Percentiles rank a stretch among this genome's conserved stretches.
These are phyloP conservation scores for Azemiops feae DNA, from an alignment of 2,113 vertebrate genomes.

Conservation along the genomic window DNA sequence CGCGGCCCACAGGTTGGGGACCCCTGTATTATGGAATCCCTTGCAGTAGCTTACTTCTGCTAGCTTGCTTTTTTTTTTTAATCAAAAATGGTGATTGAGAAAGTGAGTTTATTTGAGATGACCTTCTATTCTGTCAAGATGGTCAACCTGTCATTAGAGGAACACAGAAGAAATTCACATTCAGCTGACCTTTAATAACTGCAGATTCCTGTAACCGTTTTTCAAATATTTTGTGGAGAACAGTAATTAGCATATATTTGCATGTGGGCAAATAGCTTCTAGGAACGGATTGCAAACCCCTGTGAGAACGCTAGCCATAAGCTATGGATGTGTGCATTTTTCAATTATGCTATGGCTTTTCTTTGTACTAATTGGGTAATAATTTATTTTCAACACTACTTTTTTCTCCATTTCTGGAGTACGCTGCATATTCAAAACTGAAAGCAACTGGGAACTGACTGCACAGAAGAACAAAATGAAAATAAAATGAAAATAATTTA, in stretches of 20 bases:
- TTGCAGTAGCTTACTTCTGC: slow-evolving; percentile 22
- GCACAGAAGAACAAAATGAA: not conserved
- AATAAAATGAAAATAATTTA: not conserved
- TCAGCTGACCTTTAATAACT: slow-evolving; percentile 58
- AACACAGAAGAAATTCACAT: slow-evolving; percentile 37
- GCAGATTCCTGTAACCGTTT: slow-evolving; percentile 55
- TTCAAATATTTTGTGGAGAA: slow-evolving; percentile 50
- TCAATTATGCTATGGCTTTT: slow-evolving; percentile 4
- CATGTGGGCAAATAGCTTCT: slow-evolving; percentile 47
- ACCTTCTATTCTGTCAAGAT: slow-evolving; percentile 35
- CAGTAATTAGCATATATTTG: slow-evolving; percentile 60
- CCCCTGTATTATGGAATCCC: not conserved
- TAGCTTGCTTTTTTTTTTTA: slow-evolving; percentile 33
- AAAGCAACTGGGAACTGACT: not conserved
- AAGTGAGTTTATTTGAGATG: slow-evolving; percentile 55
- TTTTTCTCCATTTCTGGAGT: not conserved
- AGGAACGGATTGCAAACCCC: slow-evolving; percentile 3
- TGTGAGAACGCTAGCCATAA: not conserved
- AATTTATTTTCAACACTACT: not conserved
- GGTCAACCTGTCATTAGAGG: slow-evolving; percentile 23
- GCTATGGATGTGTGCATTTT: slow-evolving; percentile 24
- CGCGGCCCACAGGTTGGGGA: no score
- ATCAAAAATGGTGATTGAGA: slow-evolving; percentile 30
- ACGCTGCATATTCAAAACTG: not conserved
- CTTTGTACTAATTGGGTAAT: slow-evolving; percentile 9